Evolutionary conservation across 2,888 invertebrate genomes (phyloP), one percentile per base, ranked within the genome.

Genomic region (Drosophila paramelanica): DNA sequence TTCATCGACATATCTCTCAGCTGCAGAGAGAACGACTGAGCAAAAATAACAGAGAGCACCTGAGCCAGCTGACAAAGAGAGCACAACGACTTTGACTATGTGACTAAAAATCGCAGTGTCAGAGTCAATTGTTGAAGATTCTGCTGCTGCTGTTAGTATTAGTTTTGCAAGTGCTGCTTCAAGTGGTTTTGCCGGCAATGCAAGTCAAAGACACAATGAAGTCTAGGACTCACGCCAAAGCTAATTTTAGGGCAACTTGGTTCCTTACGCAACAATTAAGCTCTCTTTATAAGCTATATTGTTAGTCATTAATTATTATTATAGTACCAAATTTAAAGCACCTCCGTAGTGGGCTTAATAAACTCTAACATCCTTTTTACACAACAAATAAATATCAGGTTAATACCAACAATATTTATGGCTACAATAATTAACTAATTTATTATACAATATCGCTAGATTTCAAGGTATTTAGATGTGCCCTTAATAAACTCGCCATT

Each of bases 61-160:
- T 7, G 61, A 33, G 52, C 33, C 47, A 56, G 36, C 42, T 47
- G 45, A 56, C 55, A 52, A 62, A 62, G 69, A 79, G 75, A 74
- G 68, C 68, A 43, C 62, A 76, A 51, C 50, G 61, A 77, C 73
- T 58, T 62, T 58, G 76, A 62, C 46, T 52, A 17, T 58, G 36
- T 53, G 59, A 65, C 52, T 52, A 43, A 72, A 43, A 72, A 49
- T 39, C 38, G 47, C 60, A 57, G 39, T 68, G 60, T 45, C 59
- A 52, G 41, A 60, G 52, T 49, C 60, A 66, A 47, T 33, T 33
- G 73, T 31, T 55, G 60, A 33, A 43, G n/a, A 36, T 27, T 14
- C n/a, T 51, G 46, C 39, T 42, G 17, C 43, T 70, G 39, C 31
- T 64, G 27, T 11, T 42, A 31, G n/a, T 75, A 27, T 42, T 36